Conservation (phyloP, 1,140 invertebrate genomes). For the Hycleus phaleratus region DNA sequence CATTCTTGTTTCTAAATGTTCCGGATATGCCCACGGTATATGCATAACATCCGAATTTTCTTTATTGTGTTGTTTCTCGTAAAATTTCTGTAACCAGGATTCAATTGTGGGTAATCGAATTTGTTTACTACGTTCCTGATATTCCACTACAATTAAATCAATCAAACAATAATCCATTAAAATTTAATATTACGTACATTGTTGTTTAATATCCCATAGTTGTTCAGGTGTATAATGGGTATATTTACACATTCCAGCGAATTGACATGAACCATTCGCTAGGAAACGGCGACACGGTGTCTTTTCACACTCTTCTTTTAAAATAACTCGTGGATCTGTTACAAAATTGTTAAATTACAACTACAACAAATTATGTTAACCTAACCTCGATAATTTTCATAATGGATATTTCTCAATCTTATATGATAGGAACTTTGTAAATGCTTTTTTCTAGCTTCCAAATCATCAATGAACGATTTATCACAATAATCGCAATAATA, state of each 20-base stretch:
- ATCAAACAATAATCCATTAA: neutral
- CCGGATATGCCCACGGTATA: conserved; percentile 48
- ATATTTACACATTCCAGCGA: conserved; percentile 53
- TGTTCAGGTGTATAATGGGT: conserved; percentile 54
- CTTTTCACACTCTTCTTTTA: conserved; percentile 52
- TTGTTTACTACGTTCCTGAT: conserved; percentile 28
- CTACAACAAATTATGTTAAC: conserved; percentile 1
- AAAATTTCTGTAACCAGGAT: conserved; percentile 43
- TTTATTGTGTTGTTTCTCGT: conserved; percentile 35
- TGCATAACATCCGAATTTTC: conserved; percentile 37
- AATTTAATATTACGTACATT: conserved; percentile 41
- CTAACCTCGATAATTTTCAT: conserved; percentile 54
- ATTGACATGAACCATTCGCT: conserved; percentile 50
- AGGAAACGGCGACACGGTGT: conserved; percentile 50
- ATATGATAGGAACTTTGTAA: conserved; percentile 53
- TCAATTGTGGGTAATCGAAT: conserved; percentile 39
- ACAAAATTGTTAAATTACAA: conserved; percentile 5
- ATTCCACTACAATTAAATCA: conserved; percentile 34
- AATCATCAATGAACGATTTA: conserved; percentile 55
- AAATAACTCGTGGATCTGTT: conserved; percentile 51
- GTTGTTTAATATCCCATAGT: conserved; percentile 46
- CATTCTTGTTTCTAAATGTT: conserved; percentile 41
- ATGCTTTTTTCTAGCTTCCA: conserved; percentile 55
- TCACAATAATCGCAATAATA: conserved; percentile 66
- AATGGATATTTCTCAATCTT: conserved; percentile 53